Base-by-base conservation (phyloP, 2,888 invertebrate species). In the Asteroscopus sphinx region DNA sequence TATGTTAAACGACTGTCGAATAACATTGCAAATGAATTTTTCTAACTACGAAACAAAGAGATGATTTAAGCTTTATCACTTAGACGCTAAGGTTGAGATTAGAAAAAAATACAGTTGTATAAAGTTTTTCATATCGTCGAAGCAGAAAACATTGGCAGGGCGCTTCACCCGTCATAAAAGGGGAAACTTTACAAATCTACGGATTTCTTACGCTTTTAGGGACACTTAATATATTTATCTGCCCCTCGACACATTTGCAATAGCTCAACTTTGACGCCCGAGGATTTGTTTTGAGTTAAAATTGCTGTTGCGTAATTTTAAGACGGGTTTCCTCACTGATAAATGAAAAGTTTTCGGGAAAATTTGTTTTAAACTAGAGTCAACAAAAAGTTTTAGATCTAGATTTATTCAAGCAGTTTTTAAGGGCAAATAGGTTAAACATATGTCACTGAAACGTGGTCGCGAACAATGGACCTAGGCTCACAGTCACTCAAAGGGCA, bases 111-210 rank as follows among this genome's bases (percentile, higher is more conserved):
- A 17, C 44, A 58, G 32, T 45, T 56, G 73, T 69, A 83, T 79
- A 85, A 92, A 91, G 87, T 93, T 93, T 92, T 91, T 92, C 91
- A 92, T 91, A 91, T 92, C 89, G 80, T 82, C 85, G 82, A 82
- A 83, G 86, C 86, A 83, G 88, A 90, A 91, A 90, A 92, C 92
- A 91, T 92, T 85, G 90, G 87, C 84, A 80, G 83, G 83, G 89
- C 80, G 86, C 87, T 90, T 91, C 83, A 83, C 86, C 85, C 88
- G 85, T 92, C 92, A 91, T 93, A 93, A 92, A 92, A 85, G 92
- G 92, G 77, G 92, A 85, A 92, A 93, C 85, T 93, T 94, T 92
- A 92, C 91, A 93, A 93, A 93, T 93, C 90, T 93, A 86, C 82
- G 91, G 86, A 93, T 93, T 92, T 93, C 92, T 89, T 90, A 89